Evolutionary conservation across 2,113 vertebrate species (phyloP), one percentile per base, ranked within the genome.

Genomic region (Rousettus leschenaultii): DNA sequence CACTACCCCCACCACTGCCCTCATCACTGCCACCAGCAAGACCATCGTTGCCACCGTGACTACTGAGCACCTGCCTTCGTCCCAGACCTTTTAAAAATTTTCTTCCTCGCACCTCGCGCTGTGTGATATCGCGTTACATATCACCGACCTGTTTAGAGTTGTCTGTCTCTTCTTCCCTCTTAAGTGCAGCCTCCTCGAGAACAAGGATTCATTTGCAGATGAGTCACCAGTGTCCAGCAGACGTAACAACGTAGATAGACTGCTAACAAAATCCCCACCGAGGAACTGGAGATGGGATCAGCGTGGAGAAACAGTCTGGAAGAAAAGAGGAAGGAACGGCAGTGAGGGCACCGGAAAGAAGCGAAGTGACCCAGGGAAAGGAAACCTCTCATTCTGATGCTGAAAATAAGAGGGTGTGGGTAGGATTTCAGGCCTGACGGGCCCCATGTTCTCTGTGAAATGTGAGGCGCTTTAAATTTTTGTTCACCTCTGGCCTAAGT

Each of bases 1-100:
- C 21, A 12, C 2, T 18, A 33, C 0, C 2, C 28, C n/a, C 68
- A 19, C 21, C 40, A 30, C 45, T 28, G 5, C 9, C n/a, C 21
- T 43, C 30, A 26, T 26, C 74, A 11, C 18, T 22, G 30, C 16
- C 43, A 79, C 28, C 43, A 7, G 70, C 19, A 90, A 5, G 5
- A 6, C 35, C n/a, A 26, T 11, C 33, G 33, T 38, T 16, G n/a
- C 26, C 26, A 55, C 30, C 30, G 6, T 38, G 19, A 19, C 26
- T 22, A 30, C 38, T n/a, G 30, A 22, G 3, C n/a, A 4, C 40
- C 22, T 24, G n/a, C 7, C 3, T 0, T 3, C 35, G 2, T 2
- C 14, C 26, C 24, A 24, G 1, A 21, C 4, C 33, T 35, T 57
- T 21, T 5, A 61, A 28, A 45, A 13, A 2, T 24, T 38, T 65